Evolutionary conservation across 2,888 invertebrate species (phyloP), one percentile per base, ranked within the genome.

Genomic region (Petrolisthes cinctipes): DNA sequence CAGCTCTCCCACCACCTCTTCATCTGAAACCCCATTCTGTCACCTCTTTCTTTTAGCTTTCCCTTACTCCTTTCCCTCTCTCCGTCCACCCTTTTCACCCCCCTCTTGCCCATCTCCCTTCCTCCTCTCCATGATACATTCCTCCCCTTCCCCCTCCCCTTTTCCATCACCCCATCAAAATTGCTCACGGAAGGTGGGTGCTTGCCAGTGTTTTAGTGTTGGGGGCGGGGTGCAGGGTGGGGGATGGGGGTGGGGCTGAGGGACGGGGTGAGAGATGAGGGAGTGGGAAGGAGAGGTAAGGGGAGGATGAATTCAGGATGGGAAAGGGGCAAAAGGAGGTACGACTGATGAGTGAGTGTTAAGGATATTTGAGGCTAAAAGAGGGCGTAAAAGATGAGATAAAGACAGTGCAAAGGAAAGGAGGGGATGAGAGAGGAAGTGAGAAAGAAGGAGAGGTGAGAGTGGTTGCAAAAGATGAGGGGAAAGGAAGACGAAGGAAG

Each of bases 211-310:
- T n/a, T n/a, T n/a, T n/a, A n/a, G n/a, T n/a, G n/a, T n/a, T n/a
- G n/a, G n/a, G n/a, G n/a, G n/a, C 6, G 61, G 61, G 61, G 61
- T 6, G 61, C 7, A 14, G 61, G 61, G 61, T 6, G 61, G 14
- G 61, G 61, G 61, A 9, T 61, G 6, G n/a, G n/a, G n/a, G n/a
- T n/a, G n/a, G 61, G 6, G 14, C 61, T 6, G 61, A 61, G 61
- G 7, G 61, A 14, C 7, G 61, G 61, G 61, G 61, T 61, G 61
- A 61, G 14, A 14, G 6, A 61, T 61, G 61, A 61, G 7, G 14
- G 61, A n/a, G 23, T 11, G 73, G 14, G 79, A 79, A 79, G 79
- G n/a, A 79, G 79, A 53, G 23, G 79, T 6, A 79, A 61, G 61
- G 6, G 61, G 61, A 61, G 14, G 14, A 14, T 9, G 6, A 61